A percentile compares a stretch with the other conserved stretches of the same genome.
phyloP scores from a whole-genome alignment of 2,797 vertebrate species.

The Epinephelus malabaricus region DNA sequence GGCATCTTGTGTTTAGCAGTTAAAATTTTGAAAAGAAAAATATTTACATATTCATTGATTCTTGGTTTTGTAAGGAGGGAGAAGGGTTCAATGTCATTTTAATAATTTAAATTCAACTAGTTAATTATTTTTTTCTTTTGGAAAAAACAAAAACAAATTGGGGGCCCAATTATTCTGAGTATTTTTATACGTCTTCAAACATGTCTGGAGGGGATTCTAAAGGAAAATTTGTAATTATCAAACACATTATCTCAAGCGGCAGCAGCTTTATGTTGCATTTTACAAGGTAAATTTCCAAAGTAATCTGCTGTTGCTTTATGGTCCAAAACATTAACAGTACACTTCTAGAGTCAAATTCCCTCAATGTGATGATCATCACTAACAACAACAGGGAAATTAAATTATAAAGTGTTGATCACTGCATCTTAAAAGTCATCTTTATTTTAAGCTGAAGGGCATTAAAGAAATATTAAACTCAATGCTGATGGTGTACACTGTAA shows the following conservation, averaged over 20 bases:
- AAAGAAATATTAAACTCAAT: neutral
- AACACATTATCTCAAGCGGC: neutral
- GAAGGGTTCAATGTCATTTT: neutral
- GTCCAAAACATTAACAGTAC: neutral
- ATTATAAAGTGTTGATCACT: neutral
- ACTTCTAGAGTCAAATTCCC: neutral
- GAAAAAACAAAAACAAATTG: neutral
- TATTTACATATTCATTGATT: neutral
- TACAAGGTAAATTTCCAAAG: neutral
- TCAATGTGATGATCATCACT: neutral
- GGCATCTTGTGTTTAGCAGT: neutral
- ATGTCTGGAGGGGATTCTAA: neutral
- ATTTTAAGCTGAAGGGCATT: neutral
- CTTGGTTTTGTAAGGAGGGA: neutral
- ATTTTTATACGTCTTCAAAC: neutral
- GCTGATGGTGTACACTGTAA: neutral
- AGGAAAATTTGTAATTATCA: neutral
- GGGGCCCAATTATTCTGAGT: neutral
- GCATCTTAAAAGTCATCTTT: neutral
- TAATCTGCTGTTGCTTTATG: neutral
- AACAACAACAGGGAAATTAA: neutral
- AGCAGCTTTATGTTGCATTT: constrained; percentile 6
- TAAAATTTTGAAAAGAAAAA: no score
- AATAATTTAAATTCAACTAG: neutral
- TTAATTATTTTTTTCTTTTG: neutral